Conservation (phyloP, 2,113 vertebrate genomes). For the Gambusia holbrooki region DNA sequence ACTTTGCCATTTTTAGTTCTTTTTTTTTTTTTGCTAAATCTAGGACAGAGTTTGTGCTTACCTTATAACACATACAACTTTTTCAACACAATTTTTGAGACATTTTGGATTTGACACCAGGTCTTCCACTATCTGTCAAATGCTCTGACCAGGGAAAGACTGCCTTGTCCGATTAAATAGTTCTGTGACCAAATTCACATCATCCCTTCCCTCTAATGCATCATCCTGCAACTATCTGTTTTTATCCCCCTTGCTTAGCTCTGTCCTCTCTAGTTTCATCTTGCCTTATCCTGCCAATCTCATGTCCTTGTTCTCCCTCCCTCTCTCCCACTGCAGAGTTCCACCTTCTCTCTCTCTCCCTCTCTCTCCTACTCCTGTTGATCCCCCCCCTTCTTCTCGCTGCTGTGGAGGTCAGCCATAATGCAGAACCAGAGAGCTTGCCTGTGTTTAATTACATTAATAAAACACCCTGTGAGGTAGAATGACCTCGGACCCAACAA, state of each 20-base stretch:
- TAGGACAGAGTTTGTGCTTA: not conserved
- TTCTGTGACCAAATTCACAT: constrained; percentile 57
- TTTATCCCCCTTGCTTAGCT: constrained; percentile 58
- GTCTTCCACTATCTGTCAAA: constrained; percentile 47
- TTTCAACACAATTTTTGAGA: not conserved
- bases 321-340: constrained; percentile 14
- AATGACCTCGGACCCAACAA: constrained; percentile 68
- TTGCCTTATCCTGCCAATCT: constrained; percentile 67
- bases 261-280: constrained; percentile 67
- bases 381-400: constrained; percentile 42
- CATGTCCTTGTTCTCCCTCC: constrained; percentile 66
- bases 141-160: constrained; percentile 52
- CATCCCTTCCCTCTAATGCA: constrained; percentile 53
- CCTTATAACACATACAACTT: not conserved
- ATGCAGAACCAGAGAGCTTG: constrained; percentile 68
- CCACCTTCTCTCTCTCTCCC: constrained; percentile 1
- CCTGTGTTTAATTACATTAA: constrained; percentile 80
- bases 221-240: constrained; percentile 56
- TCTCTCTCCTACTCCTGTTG: constrained; percentile 13
- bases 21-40: not conserved
- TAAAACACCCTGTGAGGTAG: constrained; percentile 77
- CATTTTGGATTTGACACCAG: not conserved
- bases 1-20: not conserved
- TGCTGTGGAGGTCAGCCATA: constrained; percentile 72
- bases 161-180: constrained; percentile 43